Percentiles rank a stretch among this genome's conserved stretches.
Evolutionary conservation across 1,140 invertebrate species (phyloP).

Genomic region (Temnothorax nylanderi): DNA sequence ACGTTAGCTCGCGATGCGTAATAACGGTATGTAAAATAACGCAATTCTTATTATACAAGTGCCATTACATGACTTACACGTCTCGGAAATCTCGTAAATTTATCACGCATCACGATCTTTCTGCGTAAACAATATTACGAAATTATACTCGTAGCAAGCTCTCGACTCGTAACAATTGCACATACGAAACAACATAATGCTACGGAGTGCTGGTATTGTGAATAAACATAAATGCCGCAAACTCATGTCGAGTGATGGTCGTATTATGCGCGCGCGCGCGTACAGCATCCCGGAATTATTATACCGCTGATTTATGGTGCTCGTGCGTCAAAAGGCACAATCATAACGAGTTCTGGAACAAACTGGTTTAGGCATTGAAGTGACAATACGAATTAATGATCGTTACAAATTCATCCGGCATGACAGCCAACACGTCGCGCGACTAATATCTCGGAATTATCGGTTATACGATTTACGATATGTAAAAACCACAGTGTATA

Average conservation of each 20-base stretch:
- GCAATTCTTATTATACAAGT: not conserved
- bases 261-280: not conserved
- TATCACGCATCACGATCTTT: not conserved
- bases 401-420: not conserved
- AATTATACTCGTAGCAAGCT: not conserved
- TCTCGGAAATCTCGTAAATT: not conserved
- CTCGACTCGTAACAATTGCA: not conserved
- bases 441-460: not conserved
- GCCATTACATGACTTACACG: not conserved
- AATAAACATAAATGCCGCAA: constrained; percentile 19
- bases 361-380: constrained; percentile 36
- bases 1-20: not conserved
- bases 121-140: not conserved
- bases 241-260: not conserved
- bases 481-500: not conserved
- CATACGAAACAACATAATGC: not conserved
- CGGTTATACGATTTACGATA: not conserved
- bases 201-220: not conserved
- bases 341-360: constrained; percentile 39
- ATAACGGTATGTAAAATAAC: not conserved
- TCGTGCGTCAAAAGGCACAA: constrained; percentile 28
- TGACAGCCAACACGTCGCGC: not conserved
- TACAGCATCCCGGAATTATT: constrained; percentile 31
- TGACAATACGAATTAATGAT: constrained; percentile 34
- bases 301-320: constrained; percentile 34